phyloP scores from a whole-genome alignment of 1,140 invertebrate species.

The Zaprionus davidi region DNA sequence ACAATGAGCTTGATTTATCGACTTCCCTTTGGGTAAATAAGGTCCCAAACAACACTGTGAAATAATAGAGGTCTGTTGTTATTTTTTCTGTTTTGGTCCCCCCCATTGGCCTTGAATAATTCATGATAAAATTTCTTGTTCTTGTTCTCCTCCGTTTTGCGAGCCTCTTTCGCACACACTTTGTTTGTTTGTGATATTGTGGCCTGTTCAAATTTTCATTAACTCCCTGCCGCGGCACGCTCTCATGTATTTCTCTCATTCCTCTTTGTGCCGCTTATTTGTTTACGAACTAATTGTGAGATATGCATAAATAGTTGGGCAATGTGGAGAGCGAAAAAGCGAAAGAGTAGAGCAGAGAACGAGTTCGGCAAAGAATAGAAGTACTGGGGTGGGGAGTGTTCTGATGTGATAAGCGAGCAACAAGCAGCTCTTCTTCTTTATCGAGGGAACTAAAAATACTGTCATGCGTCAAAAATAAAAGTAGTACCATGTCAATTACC shows the following conservation, averaged over 20 bases:
- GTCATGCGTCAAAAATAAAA: constrained; percentile 7
- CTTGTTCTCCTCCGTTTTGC: constrained; percentile 21
- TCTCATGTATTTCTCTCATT: constrained; percentile 42
- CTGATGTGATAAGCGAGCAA: constrained; percentile 20
- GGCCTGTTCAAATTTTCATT: constrained; percentile 64
- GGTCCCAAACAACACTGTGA: constrained; percentile 36
- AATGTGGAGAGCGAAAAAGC: not conserved
- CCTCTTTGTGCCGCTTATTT: constrained; percentile 64
- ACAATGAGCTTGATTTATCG: constrained; percentile 41
- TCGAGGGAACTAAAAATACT: constrained; percentile 10
- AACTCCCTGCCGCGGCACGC: constrained; percentile 51
- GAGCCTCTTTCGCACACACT: not conserved
- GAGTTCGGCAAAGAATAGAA: not conserved
- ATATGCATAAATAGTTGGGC: constrained; percentile 24
- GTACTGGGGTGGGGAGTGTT: constrained; percentile 1
- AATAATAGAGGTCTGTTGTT: constrained; percentile 54
- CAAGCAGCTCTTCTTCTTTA: not conserved
- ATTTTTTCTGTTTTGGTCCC: constrained; percentile 17
- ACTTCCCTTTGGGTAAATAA: constrained; percentile 16
- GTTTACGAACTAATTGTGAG: constrained; percentile 70
- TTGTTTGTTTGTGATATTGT: constrained; percentile 4
- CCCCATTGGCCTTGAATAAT: constrained; percentile 74
- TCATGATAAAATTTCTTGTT: constrained; percentile 69
- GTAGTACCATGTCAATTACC: constrained; percentile 10
- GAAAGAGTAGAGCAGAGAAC: not conserved